Percentiles rank a stretch among this genome's conserved stretches.
Evolutionary conservation across 37 sponge, comb jelly and placozoan genomes (phyloP).

Genomic region (Haliclona indistincta): DNA sequence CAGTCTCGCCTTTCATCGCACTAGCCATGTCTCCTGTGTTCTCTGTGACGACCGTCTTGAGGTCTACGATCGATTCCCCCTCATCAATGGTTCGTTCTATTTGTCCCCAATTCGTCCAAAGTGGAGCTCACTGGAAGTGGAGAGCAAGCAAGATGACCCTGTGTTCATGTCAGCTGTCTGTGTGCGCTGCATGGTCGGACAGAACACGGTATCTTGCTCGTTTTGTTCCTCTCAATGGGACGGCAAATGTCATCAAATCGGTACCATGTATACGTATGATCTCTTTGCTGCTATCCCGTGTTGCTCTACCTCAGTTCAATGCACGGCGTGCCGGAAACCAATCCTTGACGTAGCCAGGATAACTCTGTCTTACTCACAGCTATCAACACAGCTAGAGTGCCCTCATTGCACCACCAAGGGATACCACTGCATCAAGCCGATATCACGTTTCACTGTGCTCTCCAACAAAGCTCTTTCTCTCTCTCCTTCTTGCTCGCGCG

Average conservation of each 20-base stretch:
- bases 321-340: slow-evolving; percentile 72
- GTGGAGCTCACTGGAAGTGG: slow-evolving; percentile 59
- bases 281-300: slow-evolving; percentile 88
- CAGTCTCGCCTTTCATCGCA: slow-evolving; percentile 68
- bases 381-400: slow-evolving; percentile 69
- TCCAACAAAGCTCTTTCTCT: no score
- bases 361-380: slow-evolving; percentile 70
- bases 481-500: no score
- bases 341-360: slow-evolving; percentile 51
- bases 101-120: slow-evolving; percentile 64
- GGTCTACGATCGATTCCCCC: slow-evolving; percentile 92
- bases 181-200: slow-evolving; percentile 74
- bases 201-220: slow-evolving; percentile 63
- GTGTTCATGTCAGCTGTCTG: slow-evolving; percentile 82
- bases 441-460: slow-evolving; percentile 51
- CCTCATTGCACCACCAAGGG: slow-evolving; percentile 68
- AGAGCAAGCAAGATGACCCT: slow-evolving; percentile 58
- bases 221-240: slow-evolving; percentile 81
- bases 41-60: slow-evolving; percentile 65
- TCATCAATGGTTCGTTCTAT: slow-evolving; percentile 88
- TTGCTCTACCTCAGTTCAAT: slow-evolving; percentile 64
- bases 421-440: slow-evolving; percentile 86
- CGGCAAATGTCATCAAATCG: slow-evolving; percentile 84
- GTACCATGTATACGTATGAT: slow-evolving; percentile 93
- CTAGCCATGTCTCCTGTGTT: slow-evolving; percentile 74